Evolutionary conservation across 2,888 invertebrate species (phyloP).

Genomic region (Ramazzottius varieornatus): DNA sequence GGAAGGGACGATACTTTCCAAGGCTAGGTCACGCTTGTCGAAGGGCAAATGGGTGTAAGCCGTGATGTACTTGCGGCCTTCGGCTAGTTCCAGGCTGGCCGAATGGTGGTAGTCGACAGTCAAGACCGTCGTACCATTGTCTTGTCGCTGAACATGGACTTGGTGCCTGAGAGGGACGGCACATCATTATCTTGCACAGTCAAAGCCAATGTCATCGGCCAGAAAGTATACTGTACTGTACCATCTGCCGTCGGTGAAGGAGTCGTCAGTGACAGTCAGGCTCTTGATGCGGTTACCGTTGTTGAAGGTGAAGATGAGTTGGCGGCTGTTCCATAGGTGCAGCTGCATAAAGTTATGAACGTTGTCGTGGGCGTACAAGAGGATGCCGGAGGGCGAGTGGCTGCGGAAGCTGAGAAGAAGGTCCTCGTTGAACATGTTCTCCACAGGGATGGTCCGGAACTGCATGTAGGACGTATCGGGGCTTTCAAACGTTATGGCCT

Average conservation of each 20-base stretch:
- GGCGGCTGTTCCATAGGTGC: slow-evolving; percentile 47
- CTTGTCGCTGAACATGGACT: background rate
- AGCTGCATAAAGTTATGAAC: slow-evolving; percentile 73
- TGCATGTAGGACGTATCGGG: slow-evolving; percentile 49
- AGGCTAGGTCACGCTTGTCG: background rate
- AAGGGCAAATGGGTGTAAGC: background rate
- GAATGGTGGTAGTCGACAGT: background rate
- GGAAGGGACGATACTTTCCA: background rate
- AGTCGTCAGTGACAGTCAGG: background rate
- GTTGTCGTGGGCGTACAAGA: slow-evolving; percentile 71
- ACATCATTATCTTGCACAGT: too few relatives aligned
- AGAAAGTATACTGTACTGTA: too few relatives aligned
- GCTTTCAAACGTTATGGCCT: slow-evolving; percentile 60
- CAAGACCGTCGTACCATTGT: background rate
- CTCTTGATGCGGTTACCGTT: slow-evolving; percentile 20
- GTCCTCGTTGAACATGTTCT: slow-evolving; percentile 38
- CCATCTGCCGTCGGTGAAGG: background rate
- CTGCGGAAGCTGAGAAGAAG: slow-evolving; percentile 68
- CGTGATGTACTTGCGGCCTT: background rate
- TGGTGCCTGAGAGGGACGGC: too few relatives aligned
- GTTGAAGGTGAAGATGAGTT: slow-evolving; percentile 59
- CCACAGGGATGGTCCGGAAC: slow-evolving; percentile 42
- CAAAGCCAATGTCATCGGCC: too few relatives aligned
- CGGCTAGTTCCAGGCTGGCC: background rate
- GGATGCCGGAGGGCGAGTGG: slow-evolving; percentile 42